Conservation (phyloP, 1,140 invertebrate genomes). For the Drosophila sp. region DNA sequence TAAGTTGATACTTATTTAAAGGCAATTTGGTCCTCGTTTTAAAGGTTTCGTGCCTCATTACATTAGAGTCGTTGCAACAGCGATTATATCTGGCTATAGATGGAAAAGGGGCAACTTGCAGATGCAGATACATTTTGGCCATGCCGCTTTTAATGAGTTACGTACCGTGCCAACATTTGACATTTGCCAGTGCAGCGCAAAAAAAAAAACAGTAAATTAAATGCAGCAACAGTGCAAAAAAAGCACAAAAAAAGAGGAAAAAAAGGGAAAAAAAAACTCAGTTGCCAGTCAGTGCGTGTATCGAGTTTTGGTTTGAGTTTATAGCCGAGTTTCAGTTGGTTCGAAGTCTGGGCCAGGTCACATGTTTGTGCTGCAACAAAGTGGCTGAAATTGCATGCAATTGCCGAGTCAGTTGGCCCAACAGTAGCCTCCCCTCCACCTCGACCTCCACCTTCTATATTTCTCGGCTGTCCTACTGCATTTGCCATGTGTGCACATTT, state of each 20-base stretch:
- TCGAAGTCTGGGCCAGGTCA: conserved; percentile 17
- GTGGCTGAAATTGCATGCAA: conserved; percentile 52
- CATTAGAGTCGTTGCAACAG: conserved; percentile 36
- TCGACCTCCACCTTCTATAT: not conserved
- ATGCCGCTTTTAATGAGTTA: conserved; percentile 61
- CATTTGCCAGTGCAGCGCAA: conserved; percentile 52
- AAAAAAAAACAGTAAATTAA: conserved; percentile 62
- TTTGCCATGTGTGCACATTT: conserved; percentile 65
- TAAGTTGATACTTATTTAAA: conserved; percentile 27
- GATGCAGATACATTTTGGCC: conserved; percentile 31
- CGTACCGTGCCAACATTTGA: conserved; percentile 73
- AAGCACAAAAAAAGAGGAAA: conserved; percentile 6
- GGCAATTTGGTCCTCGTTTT: conserved; percentile 14
- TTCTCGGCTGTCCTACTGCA: conserved; percentile 24
- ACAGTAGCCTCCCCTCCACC: conserved; percentile 16
- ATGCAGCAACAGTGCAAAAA: conserved; percentile 49
- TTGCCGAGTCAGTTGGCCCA: conserved; percentile 35
- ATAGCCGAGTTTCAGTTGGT: conserved; percentile 13
- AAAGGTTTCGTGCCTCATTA: conserved; percentile 53
- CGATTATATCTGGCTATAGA: conserved; percentile 48
- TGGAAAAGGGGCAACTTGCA: conserved; percentile 27
- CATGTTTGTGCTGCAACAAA: conserved; percentile 27
- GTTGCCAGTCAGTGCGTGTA: conserved; percentile 33
- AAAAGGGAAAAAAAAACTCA: conserved; percentile 14
- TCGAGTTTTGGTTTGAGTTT: conserved; percentile 32